Conservation (phyloP, 2,797 vertebrate species). For the Pangasius sanitwongsei region DNA sequence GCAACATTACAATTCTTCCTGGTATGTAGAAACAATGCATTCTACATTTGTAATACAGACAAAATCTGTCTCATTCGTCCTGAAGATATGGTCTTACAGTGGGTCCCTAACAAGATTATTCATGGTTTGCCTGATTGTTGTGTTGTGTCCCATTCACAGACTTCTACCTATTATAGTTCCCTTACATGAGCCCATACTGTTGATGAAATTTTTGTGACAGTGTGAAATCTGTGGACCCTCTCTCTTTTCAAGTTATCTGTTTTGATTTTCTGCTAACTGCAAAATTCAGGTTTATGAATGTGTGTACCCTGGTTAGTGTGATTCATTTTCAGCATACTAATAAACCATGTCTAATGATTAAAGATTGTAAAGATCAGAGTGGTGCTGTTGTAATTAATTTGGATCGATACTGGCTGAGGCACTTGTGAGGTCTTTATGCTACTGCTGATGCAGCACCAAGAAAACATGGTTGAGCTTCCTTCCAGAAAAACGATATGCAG, state of each 20-base stretch:
- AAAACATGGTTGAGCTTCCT: constrained; percentile 61
- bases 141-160: constrained; percentile 56
- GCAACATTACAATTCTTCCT: background rate
- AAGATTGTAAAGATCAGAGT: constrained; percentile 68
- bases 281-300: background rate
- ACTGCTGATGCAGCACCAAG: constrained; percentile 72
- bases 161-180: constrained; percentile 44
- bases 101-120: constrained; percentile 69
- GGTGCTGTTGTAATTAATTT: constrained; percentile 71
- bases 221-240: constrained; percentile 47
- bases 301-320: background rate
- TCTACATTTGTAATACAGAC: background rate
- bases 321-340: constrained; percentile 36
- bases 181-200: constrained; percentile 33
- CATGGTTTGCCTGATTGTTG: constrained; percentile 65
- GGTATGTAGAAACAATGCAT: background rate
- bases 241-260: constrained; percentile 39
- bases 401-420: constrained; percentile 69
- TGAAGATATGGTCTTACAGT: constrained; percentile 53
- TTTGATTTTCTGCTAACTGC: constrained; percentile 39
- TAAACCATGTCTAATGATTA: constrained; percentile 51
- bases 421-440: constrained; percentile 57
- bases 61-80: constrained; percentile 51
- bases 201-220: constrained; percentile 57
- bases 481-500: constrained; percentile 63